Evolutionary conservation across 2,797 vertebrate species (phyloP).

Genomic region (Thaleichthys pacificus): DNA sequence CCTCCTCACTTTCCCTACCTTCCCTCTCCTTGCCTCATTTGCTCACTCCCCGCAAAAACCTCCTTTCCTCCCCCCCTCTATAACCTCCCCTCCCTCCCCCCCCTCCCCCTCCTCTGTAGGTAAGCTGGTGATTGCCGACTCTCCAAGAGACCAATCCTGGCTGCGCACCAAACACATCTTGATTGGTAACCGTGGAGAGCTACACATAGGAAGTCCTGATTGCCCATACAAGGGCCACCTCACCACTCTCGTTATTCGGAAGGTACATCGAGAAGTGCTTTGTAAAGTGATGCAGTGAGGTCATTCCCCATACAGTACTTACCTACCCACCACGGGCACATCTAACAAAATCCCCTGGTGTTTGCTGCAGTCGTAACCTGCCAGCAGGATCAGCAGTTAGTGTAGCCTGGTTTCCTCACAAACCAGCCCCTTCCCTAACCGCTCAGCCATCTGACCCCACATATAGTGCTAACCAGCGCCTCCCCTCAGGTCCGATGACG

Average conservation of each 20-base stretch:
- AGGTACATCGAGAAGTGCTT: conserved; percentile 69
- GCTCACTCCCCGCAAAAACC: no score
- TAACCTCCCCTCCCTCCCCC: background rate
- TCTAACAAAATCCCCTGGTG: background rate
- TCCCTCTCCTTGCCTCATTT: no score
- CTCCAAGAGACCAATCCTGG: conserved; percentile 70
- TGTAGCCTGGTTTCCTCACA: no score
- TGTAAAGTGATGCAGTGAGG: background rate
- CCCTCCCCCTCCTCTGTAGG: conserved; percentile 67
- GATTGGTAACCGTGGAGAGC: conserved; percentile 84
- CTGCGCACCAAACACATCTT: conserved; percentile 88
- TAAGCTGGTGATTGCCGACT: conserved; percentile 88
- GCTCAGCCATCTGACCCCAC: no score
- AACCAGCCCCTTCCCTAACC: no score
- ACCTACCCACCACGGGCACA: background rate
- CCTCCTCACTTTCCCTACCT: background rate
- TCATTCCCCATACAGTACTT: background rate
- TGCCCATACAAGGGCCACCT: conserved; percentile 89
- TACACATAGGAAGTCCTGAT: conserved; percentile 86
- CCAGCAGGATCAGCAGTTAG: no score
- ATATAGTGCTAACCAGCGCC: background rate
- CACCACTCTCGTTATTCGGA: conserved; percentile 86
- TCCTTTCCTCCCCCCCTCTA: no score
- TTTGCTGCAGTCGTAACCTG: no score
- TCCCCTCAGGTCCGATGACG: conserved; percentile 80